Conservation (phyloP, 2,888 invertebrate species). For the Entomobrya proxima region DNA sequence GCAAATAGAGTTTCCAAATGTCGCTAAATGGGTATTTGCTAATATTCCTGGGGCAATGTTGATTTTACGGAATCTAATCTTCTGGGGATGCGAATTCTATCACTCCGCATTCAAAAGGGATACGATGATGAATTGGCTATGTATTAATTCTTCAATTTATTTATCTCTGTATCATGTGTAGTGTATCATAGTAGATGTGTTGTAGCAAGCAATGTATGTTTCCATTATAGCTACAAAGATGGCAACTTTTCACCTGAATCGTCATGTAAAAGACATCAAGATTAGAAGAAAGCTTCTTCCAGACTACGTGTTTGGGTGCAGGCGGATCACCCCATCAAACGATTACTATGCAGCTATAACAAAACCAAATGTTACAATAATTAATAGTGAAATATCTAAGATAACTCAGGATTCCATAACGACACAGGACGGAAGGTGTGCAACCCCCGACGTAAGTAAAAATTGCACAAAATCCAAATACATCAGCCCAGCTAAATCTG, state of each 20-base stretch:
- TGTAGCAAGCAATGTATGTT: not conserved
- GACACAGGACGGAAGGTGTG: slow-evolving; percentile 62
- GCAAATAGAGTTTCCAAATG: slow-evolving; percentile 49
- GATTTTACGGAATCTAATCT: slow-evolving; percentile 59
- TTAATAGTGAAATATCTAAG: slow-evolving; percentile 49
- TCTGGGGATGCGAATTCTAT: slow-evolving; percentile 39
- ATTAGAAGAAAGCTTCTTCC: slow-evolving; percentile 61
- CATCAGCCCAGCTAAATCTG: not conserved
- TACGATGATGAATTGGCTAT: slow-evolving; percentile 11
- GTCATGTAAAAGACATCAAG: slow-evolving; percentile 42
- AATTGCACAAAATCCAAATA: too few species aligned
- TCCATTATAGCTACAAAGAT: slow-evolving; percentile 36
- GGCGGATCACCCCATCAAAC: slow-evolving; percentile 65
- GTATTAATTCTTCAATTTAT: not conserved
- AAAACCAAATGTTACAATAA: slow-evolving; percentile 60
- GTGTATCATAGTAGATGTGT: not conserved
- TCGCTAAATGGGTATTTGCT: slow-evolving; percentile 59
- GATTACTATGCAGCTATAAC: slow-evolving; percentile 66
- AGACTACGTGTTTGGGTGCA: slow-evolving; percentile 71
- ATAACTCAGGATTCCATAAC: slow-evolving; percentile 50
- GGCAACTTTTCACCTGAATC: slow-evolving; percentile 19
- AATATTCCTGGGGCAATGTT: slow-evolving; percentile 62
- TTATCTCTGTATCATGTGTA: not conserved
- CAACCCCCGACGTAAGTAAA: slow-evolving; percentile 64
- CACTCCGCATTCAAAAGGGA: slow-evolving; percentile 39